Conservation (phyloP, 2,888 invertebrate genomes). For the Scaptodrosophila latifasciaeformis region DNA sequence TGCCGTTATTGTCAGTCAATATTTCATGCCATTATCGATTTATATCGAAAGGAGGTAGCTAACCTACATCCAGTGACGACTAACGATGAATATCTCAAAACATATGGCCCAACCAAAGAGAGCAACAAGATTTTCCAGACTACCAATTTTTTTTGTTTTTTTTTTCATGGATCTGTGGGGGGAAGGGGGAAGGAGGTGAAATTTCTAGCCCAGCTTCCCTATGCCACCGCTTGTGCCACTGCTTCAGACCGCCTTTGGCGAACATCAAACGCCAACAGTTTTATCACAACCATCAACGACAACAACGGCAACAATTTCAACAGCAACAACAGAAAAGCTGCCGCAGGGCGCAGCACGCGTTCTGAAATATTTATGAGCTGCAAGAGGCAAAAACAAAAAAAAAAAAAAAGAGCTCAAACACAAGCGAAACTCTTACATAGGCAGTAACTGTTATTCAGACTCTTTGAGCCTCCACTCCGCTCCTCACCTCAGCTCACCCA, state of each 20-base stretch:
- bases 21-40: slow-evolving; percentile 38
- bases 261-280: slow-evolving; percentile 14
- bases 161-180: too few species aligned
- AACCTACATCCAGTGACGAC: slow-evolving; percentile 13
- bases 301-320: slow-evolving; percentile 8
- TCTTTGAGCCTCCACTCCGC: too few species aligned
- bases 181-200: too few species aligned
- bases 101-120: slow-evolving; percentile 24
- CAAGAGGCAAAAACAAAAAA: not conserved
- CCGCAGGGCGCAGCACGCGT: slow-evolving; percentile 47
- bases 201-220: too few species aligned
- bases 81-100: slow-evolving; percentile 47
- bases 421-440: not conserved
- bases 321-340: slow-evolving; percentile 7
- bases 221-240: slow-evolving; percentile 9
- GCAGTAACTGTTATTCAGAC: not conserved
- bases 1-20: slow-evolving; percentile 22
- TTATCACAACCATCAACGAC: slow-evolving; percentile 14
- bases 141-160: too few species aligned
- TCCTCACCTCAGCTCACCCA: too few species aligned
- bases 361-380: slow-evolving; percentile 54
- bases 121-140: slow-evolving; percentile 34
- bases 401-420: slow-evolving; percentile 18
- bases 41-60: slow-evolving; percentile 15
- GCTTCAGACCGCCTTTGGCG: not conserved